Base-by-base conservation (phyloP, 2,797 vertebrate species). In the Propithecus perrieri region DNA sequence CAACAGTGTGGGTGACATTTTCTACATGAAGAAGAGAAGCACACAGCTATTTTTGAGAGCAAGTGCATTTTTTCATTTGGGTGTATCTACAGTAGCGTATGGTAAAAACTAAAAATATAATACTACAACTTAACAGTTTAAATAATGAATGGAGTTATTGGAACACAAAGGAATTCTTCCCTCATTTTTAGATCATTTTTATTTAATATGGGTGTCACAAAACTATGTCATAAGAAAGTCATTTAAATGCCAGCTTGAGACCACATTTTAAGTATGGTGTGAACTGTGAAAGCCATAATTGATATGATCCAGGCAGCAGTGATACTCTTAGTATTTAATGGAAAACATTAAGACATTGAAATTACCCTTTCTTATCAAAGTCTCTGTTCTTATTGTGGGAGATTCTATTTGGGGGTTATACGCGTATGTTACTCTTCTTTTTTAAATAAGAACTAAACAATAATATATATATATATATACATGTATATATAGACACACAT, bases 291-390 rank as follows among this genome's bases (percentile, higher is more conserved):
- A 55, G 43, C 63, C 65, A 2, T 67, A 63, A 89, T 92, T 88
- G 96, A 93, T 78, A 81, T 48, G 38, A 67, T 46, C 33, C 76
- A 75, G 61, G 65, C 48, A 61, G 41, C 53, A 83, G 38, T 6
- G 13, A 74, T 59, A 46, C 10, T 85, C 72, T 59, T 75, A 13
- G 61, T 75, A 57, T 43, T 94, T 90, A 92, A 94, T 85, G 85
- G 91, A 67, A 96, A 94, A 72, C 46, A 35, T 69, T 61, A 55
- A 85, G 88, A 94, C 88, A 83, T n/a, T 88, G 33, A 96, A 97
- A 94, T 86, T 61, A 24, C 5, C 67, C 65, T 85, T 74, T 63
- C 46, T 13, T 75, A 65, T 75, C 57, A 92, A 88, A 75, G 78
- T 74, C 41, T 85, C 41, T 84, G 63, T 79, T 95, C 38, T 95